A percentile compares a stretch with the other conserved stretches of the same genome.
Conservation (phyloP, 2,797 vertebrate species). For the Masticophis lateralis region DNA sequence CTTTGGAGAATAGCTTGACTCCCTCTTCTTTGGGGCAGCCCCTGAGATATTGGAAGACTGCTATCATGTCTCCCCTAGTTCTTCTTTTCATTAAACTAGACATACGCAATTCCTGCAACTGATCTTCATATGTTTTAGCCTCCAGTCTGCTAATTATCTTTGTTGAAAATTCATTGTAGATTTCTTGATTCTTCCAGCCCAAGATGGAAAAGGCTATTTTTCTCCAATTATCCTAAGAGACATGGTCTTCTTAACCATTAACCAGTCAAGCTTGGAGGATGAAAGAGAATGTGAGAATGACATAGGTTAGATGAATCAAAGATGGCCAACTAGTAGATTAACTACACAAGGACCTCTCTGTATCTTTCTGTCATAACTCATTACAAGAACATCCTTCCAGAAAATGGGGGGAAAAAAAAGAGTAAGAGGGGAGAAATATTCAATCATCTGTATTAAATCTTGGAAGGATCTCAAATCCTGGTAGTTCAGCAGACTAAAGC, state of each 20-base stretch:
- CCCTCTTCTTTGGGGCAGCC: too few relatives aligned
- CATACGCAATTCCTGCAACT: too few relatives aligned
- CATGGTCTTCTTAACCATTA: constrained; percentile 36
- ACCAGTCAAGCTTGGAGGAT: constrained; percentile 47
- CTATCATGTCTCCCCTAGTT: too few relatives aligned
- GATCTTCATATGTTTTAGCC: too few relatives aligned
- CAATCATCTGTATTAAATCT: constrained; percentile 3
- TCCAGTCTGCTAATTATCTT: too few relatives aligned
- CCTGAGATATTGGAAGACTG: too few relatives aligned
- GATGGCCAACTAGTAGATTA: constrained; percentile 41
- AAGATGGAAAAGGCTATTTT: constrained; percentile 23
- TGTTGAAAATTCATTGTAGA: constrained; percentile 8
- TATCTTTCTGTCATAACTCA: constrained; percentile 33
- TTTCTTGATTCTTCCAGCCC: background rate
- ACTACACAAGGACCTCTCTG: constrained; percentile 3
- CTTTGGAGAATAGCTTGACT: too few relatives aligned
- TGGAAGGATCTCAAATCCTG: background rate
- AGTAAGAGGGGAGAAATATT: background rate
- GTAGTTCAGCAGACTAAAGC: too few relatives aligned
- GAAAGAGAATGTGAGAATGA: constrained; percentile 53
- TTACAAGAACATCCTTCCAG: constrained; percentile 3
- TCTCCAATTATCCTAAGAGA: constrained; percentile 33
- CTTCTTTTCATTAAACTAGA: too few relatives aligned
- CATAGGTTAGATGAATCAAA: constrained; percentile 31
- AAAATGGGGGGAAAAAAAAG: background rate